phyloP scores from a whole-genome alignment of 2,113 vertebrate species.

The Danio rerio region DNA sequence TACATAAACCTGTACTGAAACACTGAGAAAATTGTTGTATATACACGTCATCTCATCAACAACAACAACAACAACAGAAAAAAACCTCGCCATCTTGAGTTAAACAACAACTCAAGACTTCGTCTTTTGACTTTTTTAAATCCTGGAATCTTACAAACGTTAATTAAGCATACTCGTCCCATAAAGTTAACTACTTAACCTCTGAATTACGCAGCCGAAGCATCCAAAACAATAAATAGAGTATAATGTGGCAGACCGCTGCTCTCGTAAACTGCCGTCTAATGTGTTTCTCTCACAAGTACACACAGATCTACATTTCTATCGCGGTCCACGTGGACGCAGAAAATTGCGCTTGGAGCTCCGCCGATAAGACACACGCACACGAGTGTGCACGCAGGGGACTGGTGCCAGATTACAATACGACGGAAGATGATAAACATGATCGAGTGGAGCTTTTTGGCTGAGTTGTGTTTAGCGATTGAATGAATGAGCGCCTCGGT shows the following conservation, averaged over 20 bases:
- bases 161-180: slow-evolving; percentile 41
- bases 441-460: slow-evolving; percentile 37
- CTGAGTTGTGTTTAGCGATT: slow-evolving; percentile 28
- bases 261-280: slow-evolving; percentile 3
- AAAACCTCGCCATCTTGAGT: slow-evolving; percentile 40
- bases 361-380: no score
- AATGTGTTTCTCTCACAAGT: slow-evolving; percentile 21
- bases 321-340: slow-evolving; percentile 43
- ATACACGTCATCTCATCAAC: slow-evolving; percentile 43
- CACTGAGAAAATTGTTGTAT: slow-evolving; percentile 35
- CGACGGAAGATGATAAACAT: slow-evolving; percentile 4
- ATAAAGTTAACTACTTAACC: slow-evolving; percentile 48
- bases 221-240: slow-evolving; percentile 55
- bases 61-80: background rate
- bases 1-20: slow-evolving; percentile 48
- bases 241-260: slow-evolving; percentile 41
- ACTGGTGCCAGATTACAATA: slow-evolving; percentile 14
- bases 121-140: slow-evolving; percentile 15
- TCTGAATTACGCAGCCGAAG: slow-evolving; percentile 51
- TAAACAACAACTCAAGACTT: slow-evolving; percentile 27
- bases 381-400: slow-evolving; percentile 30
- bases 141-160: slow-evolving; percentile 43
- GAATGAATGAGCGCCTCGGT: slow-evolving; percentile 29
- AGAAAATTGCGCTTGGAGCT: slow-evolving; percentile 39
- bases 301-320: slow-evolving; percentile 56